A percentile compares a stretch with the other conserved stretches of the same genome.
phyloP scores from a whole-genome alignment of 2,113 vertebrate genomes.

The Cygnus buccinator region DNA sequence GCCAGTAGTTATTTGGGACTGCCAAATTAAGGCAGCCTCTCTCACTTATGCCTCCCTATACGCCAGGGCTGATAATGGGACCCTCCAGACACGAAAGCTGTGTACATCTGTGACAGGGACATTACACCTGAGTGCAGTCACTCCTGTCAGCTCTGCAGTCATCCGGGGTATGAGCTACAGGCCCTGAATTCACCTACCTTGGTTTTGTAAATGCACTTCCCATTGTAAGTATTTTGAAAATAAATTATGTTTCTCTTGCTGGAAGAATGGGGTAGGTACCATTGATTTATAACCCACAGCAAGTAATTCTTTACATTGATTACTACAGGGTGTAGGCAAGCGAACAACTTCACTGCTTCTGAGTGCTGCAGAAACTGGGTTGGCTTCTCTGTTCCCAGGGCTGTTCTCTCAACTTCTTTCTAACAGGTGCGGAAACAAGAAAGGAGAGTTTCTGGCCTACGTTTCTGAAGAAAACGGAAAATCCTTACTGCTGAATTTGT shows the following conservation, averaged over 20 bases:
- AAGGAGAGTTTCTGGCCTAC: not conserved
- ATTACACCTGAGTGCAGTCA: not conserved
- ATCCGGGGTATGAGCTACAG: not conserved
- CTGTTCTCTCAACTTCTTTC: not conserved
- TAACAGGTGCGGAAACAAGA: slow-evolving; percentile 9
- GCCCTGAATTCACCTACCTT: not conserved
- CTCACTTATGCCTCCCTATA: not conserved
- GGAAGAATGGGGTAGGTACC: too few species aligned
- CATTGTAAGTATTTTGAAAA: not conserved
- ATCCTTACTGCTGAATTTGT: not conserved
- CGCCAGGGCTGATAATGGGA: not conserved
- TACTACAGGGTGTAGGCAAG: not conserved
- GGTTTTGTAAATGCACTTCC: not conserved
- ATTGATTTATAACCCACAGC: not conserved
- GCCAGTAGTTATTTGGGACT: not conserved
- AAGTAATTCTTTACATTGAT: not conserved
- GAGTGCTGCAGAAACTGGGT: not conserved
- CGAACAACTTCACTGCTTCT: not conserved
- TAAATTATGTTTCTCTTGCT: too few species aligned
- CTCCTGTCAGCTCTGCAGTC: not conserved
- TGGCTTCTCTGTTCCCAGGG: not conserved
- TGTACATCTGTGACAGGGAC: not conserved
- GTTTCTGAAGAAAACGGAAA: not conserved
- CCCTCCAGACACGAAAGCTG: not conserved
- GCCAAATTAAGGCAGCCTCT: not conserved